Evolutionary conservation across 2,797 vertebrate species (phyloP).

Genomic region (Lepus townsendii): DNA sequence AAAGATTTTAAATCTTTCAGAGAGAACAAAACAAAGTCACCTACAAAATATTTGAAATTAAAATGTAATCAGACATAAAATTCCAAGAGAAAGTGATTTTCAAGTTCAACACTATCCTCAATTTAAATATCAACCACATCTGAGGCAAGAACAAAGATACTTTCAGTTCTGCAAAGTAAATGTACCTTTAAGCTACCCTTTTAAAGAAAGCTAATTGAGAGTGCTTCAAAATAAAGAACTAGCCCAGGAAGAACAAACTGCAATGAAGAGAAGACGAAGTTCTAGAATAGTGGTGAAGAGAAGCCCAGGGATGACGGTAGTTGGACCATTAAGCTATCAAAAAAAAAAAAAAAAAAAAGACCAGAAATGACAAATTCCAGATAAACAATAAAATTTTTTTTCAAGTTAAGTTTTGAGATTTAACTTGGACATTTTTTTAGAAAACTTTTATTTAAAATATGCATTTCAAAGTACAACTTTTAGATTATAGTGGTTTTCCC

Average conservation of each 20-base stretch:
- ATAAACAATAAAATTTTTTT: neutral
- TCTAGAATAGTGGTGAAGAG: neutral
- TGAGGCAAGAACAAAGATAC: neutral
- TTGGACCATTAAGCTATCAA: too few relatives aligned
- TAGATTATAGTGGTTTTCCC: too few relatives aligned
- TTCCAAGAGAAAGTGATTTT: neutral
- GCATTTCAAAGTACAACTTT: too few relatives aligned
- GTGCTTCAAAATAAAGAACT: neutral
- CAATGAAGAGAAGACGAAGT: neutral
- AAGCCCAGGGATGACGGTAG: neutral
- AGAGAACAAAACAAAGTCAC: neutral
- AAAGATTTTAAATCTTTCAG: neutral
- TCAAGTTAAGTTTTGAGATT: neutral
- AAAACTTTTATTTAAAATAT: neutral
- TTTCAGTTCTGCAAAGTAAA: neutral
- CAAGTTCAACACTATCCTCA: neutral
- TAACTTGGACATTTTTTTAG: neutral
- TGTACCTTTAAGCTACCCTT: neutral
- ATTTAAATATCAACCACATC: neutral
- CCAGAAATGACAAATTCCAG: neutral
- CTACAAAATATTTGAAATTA: neutral
- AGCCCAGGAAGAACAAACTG: neutral
- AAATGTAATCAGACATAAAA: neutral
- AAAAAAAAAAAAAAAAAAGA: neutral
- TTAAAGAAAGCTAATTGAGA: constrained; percentile 10